Evolutionary conservation across 2,113 vertebrate genomes (phyloP).

Genomic region (Mandrillus leucophaeus): DNA sequence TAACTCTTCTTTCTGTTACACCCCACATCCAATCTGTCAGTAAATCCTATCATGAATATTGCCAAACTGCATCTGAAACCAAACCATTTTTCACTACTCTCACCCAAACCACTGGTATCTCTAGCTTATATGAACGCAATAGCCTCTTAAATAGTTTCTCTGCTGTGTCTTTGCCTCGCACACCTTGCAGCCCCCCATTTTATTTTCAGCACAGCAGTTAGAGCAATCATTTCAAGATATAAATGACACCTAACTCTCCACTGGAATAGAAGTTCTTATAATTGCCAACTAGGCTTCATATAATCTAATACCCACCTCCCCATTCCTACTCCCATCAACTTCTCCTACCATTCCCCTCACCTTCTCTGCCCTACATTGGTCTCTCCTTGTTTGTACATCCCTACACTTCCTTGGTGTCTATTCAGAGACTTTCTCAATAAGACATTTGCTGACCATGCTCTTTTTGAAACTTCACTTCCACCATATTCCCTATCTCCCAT

Average conservation of each 20-base stretch:
- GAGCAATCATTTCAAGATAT: neutral
- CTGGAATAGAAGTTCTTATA: neutral
- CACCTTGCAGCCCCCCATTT: neutral
- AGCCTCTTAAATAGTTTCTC: neutral
- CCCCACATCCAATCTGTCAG: neutral
- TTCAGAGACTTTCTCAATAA: slow-evolving; percentile 2
- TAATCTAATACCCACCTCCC: neutral
- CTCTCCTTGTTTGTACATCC: neutral
- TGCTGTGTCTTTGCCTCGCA: neutral
- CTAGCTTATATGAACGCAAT: neutral
- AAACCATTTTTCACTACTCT: neutral
- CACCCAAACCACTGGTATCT: neutral
- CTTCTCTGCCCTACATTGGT: neutral
- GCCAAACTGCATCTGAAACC: neutral
- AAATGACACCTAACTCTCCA: neutral
- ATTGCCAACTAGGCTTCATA: neutral
- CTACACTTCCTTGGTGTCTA: neutral
- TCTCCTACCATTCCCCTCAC: neutral
- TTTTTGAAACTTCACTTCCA: neutral
- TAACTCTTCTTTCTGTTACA: neutral
- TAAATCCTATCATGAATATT: neutral
- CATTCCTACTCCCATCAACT: neutral
- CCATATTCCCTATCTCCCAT: neutral
- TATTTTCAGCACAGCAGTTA: neutral
- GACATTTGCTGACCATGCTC: neutral